Conservation (phyloP, 2,113 vertebrate species). For the Sigmodon hispidus region DNA sequence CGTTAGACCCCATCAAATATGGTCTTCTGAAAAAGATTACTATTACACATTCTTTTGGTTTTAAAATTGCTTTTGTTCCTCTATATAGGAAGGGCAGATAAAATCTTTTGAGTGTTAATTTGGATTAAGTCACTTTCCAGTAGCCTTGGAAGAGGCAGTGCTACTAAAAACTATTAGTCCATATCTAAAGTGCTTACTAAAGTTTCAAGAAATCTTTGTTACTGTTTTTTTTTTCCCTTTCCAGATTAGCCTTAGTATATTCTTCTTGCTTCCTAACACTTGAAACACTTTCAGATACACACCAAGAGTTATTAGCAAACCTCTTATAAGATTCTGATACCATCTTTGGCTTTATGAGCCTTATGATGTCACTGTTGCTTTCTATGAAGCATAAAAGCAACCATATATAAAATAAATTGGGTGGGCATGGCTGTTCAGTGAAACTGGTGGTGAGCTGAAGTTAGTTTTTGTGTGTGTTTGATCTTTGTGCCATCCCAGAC, state of each 20-base stretch:
- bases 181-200: not conserved
- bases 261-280: conserved; percentile 18
- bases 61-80: not conserved
- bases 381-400: not conserved
- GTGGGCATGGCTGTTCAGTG: not conserved
- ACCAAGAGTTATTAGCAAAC: not conserved
- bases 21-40: conserved; percentile 9
- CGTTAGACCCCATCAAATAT: not conserved
- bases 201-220: not conserved
- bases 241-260: not conserved
- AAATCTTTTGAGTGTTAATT: conserved; percentile 17
- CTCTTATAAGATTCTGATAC: not conserved
- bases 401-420: not conserved
- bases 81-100: not conserved
- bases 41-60: not conserved
- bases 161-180: not conserved
- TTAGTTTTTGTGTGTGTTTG: not conserved
- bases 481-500: not conserved
- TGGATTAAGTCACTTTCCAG: conserved; percentile 16
- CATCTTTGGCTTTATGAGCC: not conserved
- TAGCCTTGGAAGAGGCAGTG: not conserved
- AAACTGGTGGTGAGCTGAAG: not conserved
- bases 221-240: not conserved
- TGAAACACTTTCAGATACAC: not conserved
- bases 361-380: not conserved